A percentile compares a stretch with the other conserved stretches of the same genome.
These are phyloP conservation scores for Chiloscyllium punctatum DNA, from an alignment of 2,797 vertebrate genomes.

Conservation along the genomic window DNA sequence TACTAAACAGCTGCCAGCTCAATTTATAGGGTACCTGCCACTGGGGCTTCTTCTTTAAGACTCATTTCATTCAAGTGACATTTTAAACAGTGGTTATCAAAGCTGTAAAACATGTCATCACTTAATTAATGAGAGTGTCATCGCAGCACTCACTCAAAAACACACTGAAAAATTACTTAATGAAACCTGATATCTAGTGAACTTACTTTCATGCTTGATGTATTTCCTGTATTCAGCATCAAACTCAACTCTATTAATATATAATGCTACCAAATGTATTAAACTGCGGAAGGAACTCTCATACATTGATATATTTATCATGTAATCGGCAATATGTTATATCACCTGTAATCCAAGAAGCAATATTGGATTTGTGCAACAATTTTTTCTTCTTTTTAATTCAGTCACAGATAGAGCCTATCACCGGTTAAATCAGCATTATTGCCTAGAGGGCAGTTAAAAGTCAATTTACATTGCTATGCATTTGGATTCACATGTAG, in stretches of 20 bases:
- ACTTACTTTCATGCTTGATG: not conserved
- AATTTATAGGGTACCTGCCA: not conserved
- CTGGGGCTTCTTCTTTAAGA: not conserved
- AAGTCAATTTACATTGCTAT: no score
- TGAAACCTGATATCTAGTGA: not conserved
- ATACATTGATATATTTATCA: not conserved
- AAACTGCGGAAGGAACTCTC: not conserved
- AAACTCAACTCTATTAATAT: not conserved
- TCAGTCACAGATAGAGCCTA: no score
- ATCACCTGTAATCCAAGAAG: not conserved
- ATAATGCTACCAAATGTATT: not conserved
- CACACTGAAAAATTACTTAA: not conserved
- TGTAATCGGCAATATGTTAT: not conserved
- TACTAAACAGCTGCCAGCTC: not conserved
- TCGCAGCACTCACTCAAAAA: not conserved
- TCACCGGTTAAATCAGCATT: no score
- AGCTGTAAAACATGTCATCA: not conserved
- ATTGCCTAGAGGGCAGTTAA: no score
- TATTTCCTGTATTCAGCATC: not conserved
- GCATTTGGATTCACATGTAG: no score
- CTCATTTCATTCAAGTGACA: not conserved
- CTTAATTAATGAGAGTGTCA: not conserved
- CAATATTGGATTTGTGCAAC: not conserved
- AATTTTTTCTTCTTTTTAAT: no score
- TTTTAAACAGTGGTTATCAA: not conserved